Evolutionary conservation across 2,888 invertebrate genomes (phyloP), one percentile per base, ranked within the genome.

Genomic region (Bhutanitis thaidina): DNA sequence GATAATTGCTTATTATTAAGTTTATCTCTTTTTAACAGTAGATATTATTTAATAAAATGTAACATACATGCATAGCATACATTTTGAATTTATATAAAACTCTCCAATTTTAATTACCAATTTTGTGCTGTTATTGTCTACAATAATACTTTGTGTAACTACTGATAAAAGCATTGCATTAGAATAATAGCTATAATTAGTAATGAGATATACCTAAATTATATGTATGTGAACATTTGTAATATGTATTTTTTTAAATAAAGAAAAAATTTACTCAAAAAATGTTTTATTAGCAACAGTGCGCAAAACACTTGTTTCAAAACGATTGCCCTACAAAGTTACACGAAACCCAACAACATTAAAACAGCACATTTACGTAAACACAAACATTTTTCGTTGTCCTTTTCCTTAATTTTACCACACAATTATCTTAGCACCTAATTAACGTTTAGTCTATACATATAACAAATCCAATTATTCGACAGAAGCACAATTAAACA

Each of bases 361-460:
- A 34, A 4, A 2, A 12, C 7, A n/a, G 7, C 34, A 34, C 13
- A 34, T 7, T 34, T 34, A 34, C 27, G 8, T 32, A 12, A 1
- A 16, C 7, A 12, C 1, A n/a, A 32, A n/a, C 10, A 30, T 20
- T 25, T 9, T 34, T 29, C 8, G 7, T 4, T n/a, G 14, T 12
- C 1, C 7, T 44, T 44, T 44, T 39, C 48, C 35, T 45, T 16
- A 45, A 27, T 29, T 35, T 36, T 40, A 41, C 12, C 15, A 43
- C 32, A 16, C 38, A 35, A 44, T 43, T 32, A 27, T 32, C n/a
- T 39, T 25, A 50, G 39, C 39, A 40, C 32, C 12, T 45, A 50
- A 44, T 44, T 35, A 40, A 27, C 27, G 27, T 29, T 44, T 4
- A 32, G 27, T 39, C 15, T 7, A 35, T 12, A 12, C 29, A 29